Base-by-base conservation (phyloP, 2,113 vertebrate species). In the Phainopepla nitens region DNA sequence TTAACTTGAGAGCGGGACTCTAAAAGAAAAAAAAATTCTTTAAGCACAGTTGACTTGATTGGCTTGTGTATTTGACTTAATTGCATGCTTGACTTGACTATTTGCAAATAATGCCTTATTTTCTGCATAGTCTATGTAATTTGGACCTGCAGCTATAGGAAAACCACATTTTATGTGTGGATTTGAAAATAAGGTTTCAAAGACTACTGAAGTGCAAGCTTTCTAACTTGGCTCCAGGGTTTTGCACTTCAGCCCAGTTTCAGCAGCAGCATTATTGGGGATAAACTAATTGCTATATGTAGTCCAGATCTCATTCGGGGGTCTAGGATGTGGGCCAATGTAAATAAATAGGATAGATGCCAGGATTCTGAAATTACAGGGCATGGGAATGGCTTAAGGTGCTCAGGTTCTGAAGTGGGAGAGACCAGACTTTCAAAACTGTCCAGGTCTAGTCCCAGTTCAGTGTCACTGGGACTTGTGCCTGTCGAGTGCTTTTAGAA, bases 331-430 rank as follows among this genome's bases (percentile, higher is more conserved):
- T 88, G 71, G 68, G 75, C 68, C 82, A 78, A 33, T 72, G 49
- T 69, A 95, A 96, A 84, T 71, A 93, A 92, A 82, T 21, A 78
- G 29, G 33, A 39, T 31, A 15, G 71, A 64, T 93, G 36, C 73
- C 87, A 89, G 65, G 25, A 42, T 85, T 87, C 78, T 93, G 78
- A 89, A 95, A 88, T 91, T 95, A 90, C 44, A 96, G 90, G 70
- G 54, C 54, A 86, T 50, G 33, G 25, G 39, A 66, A 82, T 86
- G 79, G 47, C 58, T 89, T 29, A 33, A 70, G 39, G 31, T 95
- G 45, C 72, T 87, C 29, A 27, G 58, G 21, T 44, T 79, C 54
- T 58, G 61, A 29, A 81, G 45, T 56, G 66, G 62, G 41, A 93
- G 84, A 89, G 31, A 36, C 19, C 22, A 45, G 57, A 41, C 75